Conservation (phyloP, 2,888 invertebrate genomes). For the Scaptomyza reducta region DNA sequence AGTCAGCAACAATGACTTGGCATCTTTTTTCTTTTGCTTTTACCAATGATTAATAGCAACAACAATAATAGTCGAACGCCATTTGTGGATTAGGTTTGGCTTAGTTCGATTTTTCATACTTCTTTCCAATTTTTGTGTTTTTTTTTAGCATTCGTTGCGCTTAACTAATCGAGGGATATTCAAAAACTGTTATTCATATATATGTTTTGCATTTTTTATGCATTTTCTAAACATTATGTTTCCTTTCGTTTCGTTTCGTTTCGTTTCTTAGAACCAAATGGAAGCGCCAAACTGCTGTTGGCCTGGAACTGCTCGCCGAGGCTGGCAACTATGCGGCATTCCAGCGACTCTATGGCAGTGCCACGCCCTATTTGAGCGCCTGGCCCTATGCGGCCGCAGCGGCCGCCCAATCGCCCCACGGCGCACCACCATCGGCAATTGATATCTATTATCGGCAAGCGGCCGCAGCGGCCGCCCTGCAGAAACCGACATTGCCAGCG, state of each 20-base stretch:
- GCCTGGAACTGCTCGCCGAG: conserved; percentile 97
- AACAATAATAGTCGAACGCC: conserved; percentile 9
- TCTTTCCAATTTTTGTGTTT: conserved; percentile 1
- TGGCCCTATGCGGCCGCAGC: conserved; percentile 85
- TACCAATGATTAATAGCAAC: conserved; percentile 61
- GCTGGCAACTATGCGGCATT: conserved; percentile 99
- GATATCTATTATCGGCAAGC: conserved; percentile 93
- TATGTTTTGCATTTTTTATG: too few species aligned
- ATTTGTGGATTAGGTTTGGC: conserved; percentile 33
- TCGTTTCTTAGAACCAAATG: conserved; percentile 92
- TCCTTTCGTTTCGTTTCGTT: background rate
- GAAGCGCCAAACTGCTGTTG: conserved; percentile 99
- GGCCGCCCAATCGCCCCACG: conserved; percentile 86
- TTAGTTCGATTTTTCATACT: conserved; percentile 27
- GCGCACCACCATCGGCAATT: conserved; percentile 88
- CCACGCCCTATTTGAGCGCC: conserved; percentile 88
- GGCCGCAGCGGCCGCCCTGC: conserved; percentile 89
- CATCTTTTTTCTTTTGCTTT: conserved; percentile 28
- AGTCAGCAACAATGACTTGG: conserved; percentile 59
- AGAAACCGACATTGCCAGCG: conserved; percentile 90
- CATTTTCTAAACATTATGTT: too few species aligned
- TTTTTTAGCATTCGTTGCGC: conserved; percentile 43
- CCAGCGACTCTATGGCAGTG: conserved; percentile 93
- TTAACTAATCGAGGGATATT: conserved; percentile 26
- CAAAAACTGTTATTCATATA: too few species aligned